Conservation (phyloP, 2,113 vertebrate species). For the Peromyscus polionotus region DNA sequence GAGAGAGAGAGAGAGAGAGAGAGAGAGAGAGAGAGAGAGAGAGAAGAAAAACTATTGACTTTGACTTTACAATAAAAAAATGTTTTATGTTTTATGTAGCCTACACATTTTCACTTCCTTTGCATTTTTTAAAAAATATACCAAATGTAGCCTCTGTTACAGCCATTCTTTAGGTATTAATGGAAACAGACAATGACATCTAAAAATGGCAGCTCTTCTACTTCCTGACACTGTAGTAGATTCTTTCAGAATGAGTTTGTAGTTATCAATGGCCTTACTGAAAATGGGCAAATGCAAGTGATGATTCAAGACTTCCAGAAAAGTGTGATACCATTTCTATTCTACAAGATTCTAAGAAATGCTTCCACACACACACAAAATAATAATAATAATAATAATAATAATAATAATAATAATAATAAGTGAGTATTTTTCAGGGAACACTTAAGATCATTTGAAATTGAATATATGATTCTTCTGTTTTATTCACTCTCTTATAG, state of each 20-base stretch:
- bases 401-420: not conserved
- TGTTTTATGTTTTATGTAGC: not conserved
- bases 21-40: no score
- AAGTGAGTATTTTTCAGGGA: not conserved
- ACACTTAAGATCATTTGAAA: conserved; percentile 22
- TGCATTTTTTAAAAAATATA: conserved; percentile 10
- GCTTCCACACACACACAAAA: not conserved
- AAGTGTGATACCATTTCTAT: not conserved
- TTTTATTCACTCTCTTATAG: conserved; percentile 48
- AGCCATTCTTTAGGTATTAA: not conserved
- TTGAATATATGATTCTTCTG: conserved; percentile 26
- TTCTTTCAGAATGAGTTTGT: not conserved
- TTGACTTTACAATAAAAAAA: not conserved
- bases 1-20: no score
- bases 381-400: no score
- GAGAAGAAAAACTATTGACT: not conserved
- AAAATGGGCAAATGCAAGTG: conserved; percentile 13
- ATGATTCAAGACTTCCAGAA: conserved; percentile 29
- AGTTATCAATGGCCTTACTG: not conserved
- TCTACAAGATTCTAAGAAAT: not conserved
- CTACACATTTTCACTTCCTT: not conserved
- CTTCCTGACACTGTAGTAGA: not conserved
- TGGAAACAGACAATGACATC: conserved; percentile 7
- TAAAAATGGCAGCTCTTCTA: not conserved
- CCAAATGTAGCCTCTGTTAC: not conserved